Conservation (phyloP, 2,797 vertebrate species). For the Pseudomugil gertrudae region DNA sequence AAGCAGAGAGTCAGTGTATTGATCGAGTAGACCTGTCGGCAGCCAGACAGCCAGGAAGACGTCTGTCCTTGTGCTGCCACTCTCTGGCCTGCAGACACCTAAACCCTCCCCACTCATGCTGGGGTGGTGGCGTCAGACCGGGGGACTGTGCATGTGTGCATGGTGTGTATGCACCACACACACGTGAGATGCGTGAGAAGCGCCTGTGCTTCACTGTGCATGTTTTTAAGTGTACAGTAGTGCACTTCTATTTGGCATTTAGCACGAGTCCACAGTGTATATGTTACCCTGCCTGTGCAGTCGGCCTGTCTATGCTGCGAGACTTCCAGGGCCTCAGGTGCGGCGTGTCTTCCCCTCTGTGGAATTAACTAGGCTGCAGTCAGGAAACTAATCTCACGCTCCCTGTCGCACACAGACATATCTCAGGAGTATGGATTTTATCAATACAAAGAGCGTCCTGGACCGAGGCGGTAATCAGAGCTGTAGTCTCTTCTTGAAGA, state of each 20-base stretch:
- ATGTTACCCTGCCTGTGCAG: conserved; percentile 49
- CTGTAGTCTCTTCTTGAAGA: conserved; percentile 52
- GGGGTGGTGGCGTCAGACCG: conserved; percentile 72
- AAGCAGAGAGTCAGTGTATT: conserved; percentile 79
- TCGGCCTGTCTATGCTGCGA: conserved; percentile 55
- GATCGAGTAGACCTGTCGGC: conserved; percentile 89
- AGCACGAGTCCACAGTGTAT: conserved; percentile 14
- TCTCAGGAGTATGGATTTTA: conserved; percentile 75
- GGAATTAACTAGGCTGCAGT: conserved; percentile 77
- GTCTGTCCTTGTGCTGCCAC: conserved; percentile 91
- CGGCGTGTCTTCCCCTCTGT: conserved; percentile 62
- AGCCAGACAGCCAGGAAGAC: conserved; percentile 86
- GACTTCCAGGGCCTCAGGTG: conserved; percentile 77
- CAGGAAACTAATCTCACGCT: conserved; percentile 79
- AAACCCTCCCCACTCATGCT: conserved; percentile 72
- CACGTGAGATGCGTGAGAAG: conserved; percentile 18
- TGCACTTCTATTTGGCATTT: conserved; percentile 30
- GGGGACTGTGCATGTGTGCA: conserved; percentile 30
- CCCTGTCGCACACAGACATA: conserved; percentile 65
- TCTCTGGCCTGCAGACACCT: conserved; percentile 91
- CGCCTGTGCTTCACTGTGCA: conserved; percentile 10
- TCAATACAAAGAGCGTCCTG: conserved; percentile 66
- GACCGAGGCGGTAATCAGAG: conserved; percentile 47
- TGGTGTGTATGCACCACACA: conserved; percentile 25
- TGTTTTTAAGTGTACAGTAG: conserved; percentile 11